phyloP scores from a whole-genome alignment of 2,113 vertebrate species.

The Bambusicola thoracicus region DNA sequence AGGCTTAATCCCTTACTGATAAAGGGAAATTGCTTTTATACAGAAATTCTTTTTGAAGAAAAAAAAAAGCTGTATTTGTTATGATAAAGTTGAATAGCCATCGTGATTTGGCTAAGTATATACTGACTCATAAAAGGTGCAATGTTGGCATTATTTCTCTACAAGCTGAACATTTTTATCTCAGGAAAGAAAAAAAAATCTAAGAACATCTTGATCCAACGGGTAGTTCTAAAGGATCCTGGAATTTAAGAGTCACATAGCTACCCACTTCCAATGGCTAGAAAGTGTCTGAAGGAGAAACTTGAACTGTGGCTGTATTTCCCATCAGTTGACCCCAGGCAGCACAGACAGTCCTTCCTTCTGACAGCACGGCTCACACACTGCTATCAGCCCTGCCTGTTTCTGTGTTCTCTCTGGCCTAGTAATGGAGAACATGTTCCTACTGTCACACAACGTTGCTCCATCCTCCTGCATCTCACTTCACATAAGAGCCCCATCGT shows the following conservation, averaged over 20 bases:
- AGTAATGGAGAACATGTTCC: background rate
- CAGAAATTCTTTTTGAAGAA: background rate
- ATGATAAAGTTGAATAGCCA: background rate
- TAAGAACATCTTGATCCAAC: slow-evolving; percentile 42
- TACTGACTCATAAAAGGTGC: background rate
- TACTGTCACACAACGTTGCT: rapidly evolving
- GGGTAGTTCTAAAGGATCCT: background rate
- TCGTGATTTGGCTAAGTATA: slow-evolving; percentile 32
- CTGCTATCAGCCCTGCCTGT: rapidly evolving
- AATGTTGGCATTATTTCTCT: background rate
- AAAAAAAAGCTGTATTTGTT: background rate
- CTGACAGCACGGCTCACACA: background rate
- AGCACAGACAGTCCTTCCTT: background rate
- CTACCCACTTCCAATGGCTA: background rate
- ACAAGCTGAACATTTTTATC: slow-evolving; percentile 9
- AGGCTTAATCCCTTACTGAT: slow-evolving; percentile 14
- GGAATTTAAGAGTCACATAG: slow-evolving; percentile 8
- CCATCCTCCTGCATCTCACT: background rate
- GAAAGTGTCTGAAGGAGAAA: background rate
- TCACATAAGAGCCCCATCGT: rapidly evolving
- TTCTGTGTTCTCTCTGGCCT: background rate
- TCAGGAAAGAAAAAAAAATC: background rate
- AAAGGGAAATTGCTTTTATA: slow-evolving; percentile 23
- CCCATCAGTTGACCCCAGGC: background rate
- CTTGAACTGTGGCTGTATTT: background rate